Percentiles rank a stretch among this genome's conserved stretches.
Evolutionary conservation across 2,797 vertebrate species (phyloP).

Genomic region (Phaenicophaeus curvirostris): DNA sequence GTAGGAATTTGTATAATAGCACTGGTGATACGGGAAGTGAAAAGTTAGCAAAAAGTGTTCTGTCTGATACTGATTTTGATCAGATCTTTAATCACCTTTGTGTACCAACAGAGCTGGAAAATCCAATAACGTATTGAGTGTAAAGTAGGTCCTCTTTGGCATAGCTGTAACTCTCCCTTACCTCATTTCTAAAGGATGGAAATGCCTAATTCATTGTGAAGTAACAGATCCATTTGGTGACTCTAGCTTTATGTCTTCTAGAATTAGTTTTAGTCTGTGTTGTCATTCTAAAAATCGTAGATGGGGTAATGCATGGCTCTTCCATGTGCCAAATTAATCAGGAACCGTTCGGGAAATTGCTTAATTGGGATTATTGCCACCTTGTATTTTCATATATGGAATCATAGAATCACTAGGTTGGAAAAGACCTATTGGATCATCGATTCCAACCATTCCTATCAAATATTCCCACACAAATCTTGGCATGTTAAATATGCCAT

Average conservation of each 20-base stretch:
- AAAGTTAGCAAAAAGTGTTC: not conserved
- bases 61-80: not conserved
- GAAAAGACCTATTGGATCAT: too few species aligned
- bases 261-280: not conserved
- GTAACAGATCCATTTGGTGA: not conserved
- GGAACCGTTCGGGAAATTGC: not conserved
- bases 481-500: rapidly evolving
- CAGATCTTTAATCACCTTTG: not conserved
- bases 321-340: not conserved
- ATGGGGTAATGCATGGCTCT: not conserved
- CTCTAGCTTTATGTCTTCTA: not conserved
- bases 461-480: not conserved
- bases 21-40: not conserved
- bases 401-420: too few species aligned
- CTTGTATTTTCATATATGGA: not conserved
- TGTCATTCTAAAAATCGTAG: not conserved
- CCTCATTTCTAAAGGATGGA: not conserved
- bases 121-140: rapidly evolving
- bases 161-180: not conserved
- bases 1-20: not conserved
- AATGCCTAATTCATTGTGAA: not conserved
- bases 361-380: not conserved
- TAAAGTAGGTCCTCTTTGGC: not conserved
- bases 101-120: not conserved
- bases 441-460: too few species aligned